phyloP scores from a whole-genome alignment of 30 jellyfish, hydroid and myxozoan species.

The Rhopilema esculentum region DNA sequence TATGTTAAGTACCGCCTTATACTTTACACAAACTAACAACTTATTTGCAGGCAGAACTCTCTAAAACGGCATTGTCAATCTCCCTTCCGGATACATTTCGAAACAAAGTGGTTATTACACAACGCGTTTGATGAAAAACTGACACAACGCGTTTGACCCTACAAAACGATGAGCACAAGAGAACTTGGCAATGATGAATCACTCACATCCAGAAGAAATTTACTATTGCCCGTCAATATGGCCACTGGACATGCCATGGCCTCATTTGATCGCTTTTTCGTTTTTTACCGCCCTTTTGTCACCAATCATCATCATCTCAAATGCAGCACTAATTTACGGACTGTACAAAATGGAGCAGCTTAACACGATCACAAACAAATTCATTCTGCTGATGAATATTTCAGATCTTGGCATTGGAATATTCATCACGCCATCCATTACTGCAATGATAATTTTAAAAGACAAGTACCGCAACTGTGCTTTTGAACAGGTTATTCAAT shows the following conservation, averaged over 20 bases:
- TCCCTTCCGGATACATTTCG: too few relatives aligned
- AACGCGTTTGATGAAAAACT: too few relatives aligned
- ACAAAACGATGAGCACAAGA: background rate
- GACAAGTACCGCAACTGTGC: constrained; percentile 24
- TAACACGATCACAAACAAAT: background rate
- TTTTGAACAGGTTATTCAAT: constrained; percentile 17
- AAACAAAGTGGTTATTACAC: too few relatives aligned
- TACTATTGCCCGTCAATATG: constrained; percentile 22
- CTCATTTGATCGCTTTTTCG: background rate
- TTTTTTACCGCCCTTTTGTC: background rate
- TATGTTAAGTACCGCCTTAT: too few relatives aligned
- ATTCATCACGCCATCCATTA: constrained; percentile 17
- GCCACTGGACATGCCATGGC: constrained; percentile 31
- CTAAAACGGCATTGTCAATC: too few relatives aligned
- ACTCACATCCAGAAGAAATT: background rate
- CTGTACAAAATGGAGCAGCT: constrained; percentile 31
- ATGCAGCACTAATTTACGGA: constrained; percentile 26
- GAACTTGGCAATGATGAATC: background rate
- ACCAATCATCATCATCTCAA: background rate
- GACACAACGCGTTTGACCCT: background rate
- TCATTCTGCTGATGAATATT: constrained; percentile 21
- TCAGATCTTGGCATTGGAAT: constrained; percentile 44
- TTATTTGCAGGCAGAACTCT: too few relatives aligned
- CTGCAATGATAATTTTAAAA: background rate
- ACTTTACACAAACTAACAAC: too few relatives aligned